phyloP scores from a whole-genome alignment of 2,888 invertebrate species.

The Doris montereyensis region DNA sequence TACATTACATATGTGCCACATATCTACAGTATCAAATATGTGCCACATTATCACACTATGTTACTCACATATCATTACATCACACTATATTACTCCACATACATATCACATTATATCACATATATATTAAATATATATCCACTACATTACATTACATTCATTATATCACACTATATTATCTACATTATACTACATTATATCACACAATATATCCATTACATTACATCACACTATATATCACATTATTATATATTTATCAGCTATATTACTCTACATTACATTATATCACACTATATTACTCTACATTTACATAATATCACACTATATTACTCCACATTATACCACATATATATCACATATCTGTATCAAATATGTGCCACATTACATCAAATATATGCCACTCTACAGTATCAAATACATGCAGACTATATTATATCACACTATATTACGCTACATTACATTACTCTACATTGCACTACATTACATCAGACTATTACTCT shows the following conservation, averaged over 20 bases:
- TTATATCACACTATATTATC: too few species aligned
- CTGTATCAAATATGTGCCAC: not conserved
- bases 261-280: not conserved
- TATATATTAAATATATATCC: too few species aligned
- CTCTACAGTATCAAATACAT: not conserved
- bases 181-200: not conserved
- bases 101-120: too few species aligned
- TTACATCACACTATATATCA: not conserved
- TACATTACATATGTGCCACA: too few species aligned
- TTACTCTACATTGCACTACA: not conserved
- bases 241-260: too few species aligned
- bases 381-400: not conserved
- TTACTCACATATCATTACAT: too few species aligned
- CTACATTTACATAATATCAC: not conserved
- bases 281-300: not conserved
- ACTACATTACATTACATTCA: too few species aligned
- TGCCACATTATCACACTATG: too few species aligned
- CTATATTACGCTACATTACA: not conserved
- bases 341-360: not conserved
- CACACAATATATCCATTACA: not conserved
- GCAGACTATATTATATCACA: not conserved
- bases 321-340: not conserved
- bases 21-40: too few species aligned
- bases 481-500: not conserved
- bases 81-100: not conserved